Conservation (phyloP, 2,113 vertebrate species). For the Antennarius striatus region DNA sequence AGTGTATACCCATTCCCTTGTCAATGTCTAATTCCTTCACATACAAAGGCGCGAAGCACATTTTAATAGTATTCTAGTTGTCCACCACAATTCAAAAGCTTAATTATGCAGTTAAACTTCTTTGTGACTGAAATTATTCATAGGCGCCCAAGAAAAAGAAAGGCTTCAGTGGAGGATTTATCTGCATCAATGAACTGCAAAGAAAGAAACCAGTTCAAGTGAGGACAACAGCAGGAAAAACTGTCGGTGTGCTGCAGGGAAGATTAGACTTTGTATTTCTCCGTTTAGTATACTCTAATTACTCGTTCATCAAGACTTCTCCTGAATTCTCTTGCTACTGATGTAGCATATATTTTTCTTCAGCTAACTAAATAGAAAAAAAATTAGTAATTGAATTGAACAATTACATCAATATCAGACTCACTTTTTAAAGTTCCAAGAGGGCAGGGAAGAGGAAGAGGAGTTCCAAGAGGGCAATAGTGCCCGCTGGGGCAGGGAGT, state of each 20-base stretch:
- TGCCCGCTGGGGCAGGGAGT: constrained; percentile 76
- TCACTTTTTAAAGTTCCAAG: constrained; percentile 75
- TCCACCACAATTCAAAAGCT: constrained; percentile 52
- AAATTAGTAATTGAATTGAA: not conserved
- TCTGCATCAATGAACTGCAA: constrained; percentile 44
- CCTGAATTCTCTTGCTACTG: too few relatives aligned
- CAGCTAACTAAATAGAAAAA: constrained; percentile 1
- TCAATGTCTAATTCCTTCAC: constrained; percentile 31
- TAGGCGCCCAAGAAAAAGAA: constrained; percentile 25
- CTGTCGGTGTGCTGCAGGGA: constrained; percentile 13
- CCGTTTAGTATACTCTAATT: constrained; percentile 8
- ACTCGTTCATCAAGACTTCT: too few relatives aligned
- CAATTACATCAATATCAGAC: constrained; percentile 15
- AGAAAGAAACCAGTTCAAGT: constrained; percentile 37
- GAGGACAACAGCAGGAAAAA: constrained; percentile 20
- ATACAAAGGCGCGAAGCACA: constrained; percentile 28
- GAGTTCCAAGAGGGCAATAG: constrained; percentile 84
- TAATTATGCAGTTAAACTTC: constrained; percentile 61
- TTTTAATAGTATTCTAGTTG: constrained; percentile 59
- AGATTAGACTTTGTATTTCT: constrained; percentile 26
- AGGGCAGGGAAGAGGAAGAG: constrained; percentile 72
- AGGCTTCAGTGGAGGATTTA: constrained; percentile 31
- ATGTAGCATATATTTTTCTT: not conserved
- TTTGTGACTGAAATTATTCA: constrained; percentile 66
- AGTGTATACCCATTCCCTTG: constrained; percentile 34